Evolutionary conservation across 2,113 vertebrate genomes (phyloP), one percentile per base, ranked within the genome.

Genomic region (Scolopax mira): DNA sequence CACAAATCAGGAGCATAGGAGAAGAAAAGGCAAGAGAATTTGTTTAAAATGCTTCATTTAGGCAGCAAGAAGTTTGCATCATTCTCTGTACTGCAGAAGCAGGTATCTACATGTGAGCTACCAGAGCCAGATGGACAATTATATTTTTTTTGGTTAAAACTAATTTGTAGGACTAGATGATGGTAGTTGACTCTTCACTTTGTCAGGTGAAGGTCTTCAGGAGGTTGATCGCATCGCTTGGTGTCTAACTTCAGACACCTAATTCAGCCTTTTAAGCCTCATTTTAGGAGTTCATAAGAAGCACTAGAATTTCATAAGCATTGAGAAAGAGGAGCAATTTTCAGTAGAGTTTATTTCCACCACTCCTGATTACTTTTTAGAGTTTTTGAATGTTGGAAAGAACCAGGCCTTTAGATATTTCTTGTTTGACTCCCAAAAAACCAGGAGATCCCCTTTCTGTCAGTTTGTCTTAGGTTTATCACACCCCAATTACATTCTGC

Each of bases 401-500:
- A 54, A 30, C 21, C 10, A 5, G 0, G 7, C 10, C 28, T 82
- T 44, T 44, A 54, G 18, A 17, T 16, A 67, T 27, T 75, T 35
- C 14, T 71, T 54, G 1, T 79, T 41, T 79, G 18, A 60, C 14
- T 83, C 44, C 12, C 9, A 5, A 28, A 84, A 37, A 31, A 11
- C 4, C 52, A 30, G 28, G 24, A 88, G 12, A 60, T 10, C 5
- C 85, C 6, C 10, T 30, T 88, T 81, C 42, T 70, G 2, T 10
- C 44, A 48, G 21, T 65, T 77, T 60, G 8, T 25, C 49, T 73
- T 30, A 65, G 23, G 33, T 25, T 93, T 69, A 48, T 9, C 11
- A 2, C 1, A 2, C 4, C 1, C 15, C 18, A 33, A 3, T 21
- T 31, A n/a, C 22, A 13, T 21, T 58, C 62, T 91, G 46, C 27